A percentile compares a stretch with the other conserved stretches of the same genome.
Conservation (phyloP, 1,140 invertebrate species). For the Ridgeia piscesae region DNA sequence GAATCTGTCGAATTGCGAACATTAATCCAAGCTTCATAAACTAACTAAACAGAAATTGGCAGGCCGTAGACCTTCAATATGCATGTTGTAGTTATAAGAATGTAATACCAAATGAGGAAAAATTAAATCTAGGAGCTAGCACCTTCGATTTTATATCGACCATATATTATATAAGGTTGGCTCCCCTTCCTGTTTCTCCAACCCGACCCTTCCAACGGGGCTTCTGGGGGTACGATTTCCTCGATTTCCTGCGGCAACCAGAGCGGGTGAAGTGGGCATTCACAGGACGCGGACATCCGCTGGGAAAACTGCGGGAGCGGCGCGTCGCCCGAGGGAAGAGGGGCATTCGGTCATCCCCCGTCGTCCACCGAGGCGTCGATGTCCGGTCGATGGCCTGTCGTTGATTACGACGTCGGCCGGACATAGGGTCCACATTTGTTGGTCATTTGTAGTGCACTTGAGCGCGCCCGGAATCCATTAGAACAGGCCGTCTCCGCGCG, state of each 20-base stretch:
- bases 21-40: no score
- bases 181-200: background rate
- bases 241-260: no score
- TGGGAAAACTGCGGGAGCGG: background rate
- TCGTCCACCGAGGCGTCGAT: background rate
- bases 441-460: slow-evolving; percentile 4
- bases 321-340: background rate
- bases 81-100: no score
- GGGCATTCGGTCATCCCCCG: background rate
- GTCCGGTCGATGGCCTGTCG: background rate
- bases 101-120: no score
- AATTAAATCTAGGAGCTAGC: no score
- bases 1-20: no score
- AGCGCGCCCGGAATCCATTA: background rate
- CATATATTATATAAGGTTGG: background rate
- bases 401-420: background rate
- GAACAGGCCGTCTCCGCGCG: background rate
- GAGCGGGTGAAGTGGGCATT: no score
- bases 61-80: no score
- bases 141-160: no score
- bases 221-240: no score
- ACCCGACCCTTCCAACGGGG: background rate
- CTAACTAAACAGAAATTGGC: no score
- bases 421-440: background rate
- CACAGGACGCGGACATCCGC: background rate